phyloP scores from a whole-genome alignment of 1,140 invertebrate genomes.

The Eulimnadia texana region DNA sequence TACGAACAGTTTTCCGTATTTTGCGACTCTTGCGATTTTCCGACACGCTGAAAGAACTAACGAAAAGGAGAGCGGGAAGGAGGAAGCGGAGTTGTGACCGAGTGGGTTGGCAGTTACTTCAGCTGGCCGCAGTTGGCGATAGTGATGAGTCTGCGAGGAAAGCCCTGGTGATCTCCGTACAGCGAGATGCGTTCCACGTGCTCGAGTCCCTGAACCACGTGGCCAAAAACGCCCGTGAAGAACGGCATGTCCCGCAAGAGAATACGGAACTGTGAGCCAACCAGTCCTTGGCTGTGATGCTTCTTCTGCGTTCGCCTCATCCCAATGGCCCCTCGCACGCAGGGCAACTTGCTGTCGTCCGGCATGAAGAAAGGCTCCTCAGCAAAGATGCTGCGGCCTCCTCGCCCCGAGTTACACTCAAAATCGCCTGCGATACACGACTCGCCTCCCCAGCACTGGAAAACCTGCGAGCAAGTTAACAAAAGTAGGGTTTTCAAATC shows the following conservation, averaged over 20 bases:
- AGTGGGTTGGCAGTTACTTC: neutral
- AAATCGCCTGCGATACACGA: constrained; percentile 64
- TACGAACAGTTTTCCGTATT: too few relatives aligned
- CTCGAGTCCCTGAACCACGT: constrained; percentile 63
- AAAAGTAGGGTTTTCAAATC: constrained; percentile 10
- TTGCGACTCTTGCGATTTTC: too few relatives aligned
- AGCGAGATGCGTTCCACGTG: constrained; percentile 62
- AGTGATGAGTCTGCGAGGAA: constrained; percentile 54
- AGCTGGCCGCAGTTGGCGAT: constrained; percentile 62
- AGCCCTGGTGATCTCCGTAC: constrained; percentile 56
- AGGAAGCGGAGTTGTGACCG: neutral
- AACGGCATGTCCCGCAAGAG: constrained; percentile 55
- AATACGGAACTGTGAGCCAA: constrained; percentile 68
- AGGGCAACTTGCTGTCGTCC: constrained; percentile 61
- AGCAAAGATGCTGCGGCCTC: constrained; percentile 52
- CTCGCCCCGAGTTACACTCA: constrained; percentile 62
- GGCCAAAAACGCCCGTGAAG: constrained; percentile 68
- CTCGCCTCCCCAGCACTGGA: constrained; percentile 67
- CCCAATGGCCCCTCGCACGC: constrained; percentile 57
- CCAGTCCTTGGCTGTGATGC: constrained; percentile 61
- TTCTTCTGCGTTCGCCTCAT: constrained; percentile 67
- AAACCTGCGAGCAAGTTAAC: constrained; percentile 34
- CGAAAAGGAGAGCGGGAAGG: neutral
- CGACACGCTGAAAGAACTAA: too few relatives aligned
- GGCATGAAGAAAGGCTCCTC: constrained; percentile 64